Percentiles rank a stretch among this genome's conserved stretches.
phyloP scores from a whole-genome alignment of 2,888 invertebrate species.

The Latrodectus elegans region DNA sequence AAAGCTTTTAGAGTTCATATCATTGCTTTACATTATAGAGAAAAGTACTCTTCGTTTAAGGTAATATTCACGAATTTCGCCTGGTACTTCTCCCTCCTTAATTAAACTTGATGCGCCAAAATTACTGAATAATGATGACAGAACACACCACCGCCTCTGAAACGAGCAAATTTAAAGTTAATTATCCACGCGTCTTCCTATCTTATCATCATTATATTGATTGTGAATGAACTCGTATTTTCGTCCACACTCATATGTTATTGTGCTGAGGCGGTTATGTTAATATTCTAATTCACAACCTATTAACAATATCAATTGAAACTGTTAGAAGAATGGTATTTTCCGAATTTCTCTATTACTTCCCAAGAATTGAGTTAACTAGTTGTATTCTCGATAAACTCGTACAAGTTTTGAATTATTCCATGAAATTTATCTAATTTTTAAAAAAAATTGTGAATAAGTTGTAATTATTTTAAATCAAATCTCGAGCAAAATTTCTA shows the following conservation, averaged over 20 bases:
- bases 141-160: constrained; percentile 7
- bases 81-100: constrained; percentile 8
- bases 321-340: neutral
- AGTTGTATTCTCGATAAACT: too few species aligned
- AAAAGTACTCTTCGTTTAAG: too few species aligned
- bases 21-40: too few species aligned
- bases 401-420: too few species aligned
- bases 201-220: constrained; percentile 11
- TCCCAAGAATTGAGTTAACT: too few species aligned
- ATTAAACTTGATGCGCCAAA: constrained; percentile 19
- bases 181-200: constrained; percentile 36
- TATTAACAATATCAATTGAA: neutral
- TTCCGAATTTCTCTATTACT: neutral
- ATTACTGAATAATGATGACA: constrained; percentile 40
- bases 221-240: neutral
- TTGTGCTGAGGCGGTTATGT: neutral
- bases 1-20: too few species aligned
- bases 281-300: neutral
- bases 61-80: neutral
- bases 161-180: constrained; percentile 21
- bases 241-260: neutral
- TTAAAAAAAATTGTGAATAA: too few species aligned
- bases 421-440: too few species aligned
- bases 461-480: too few species aligned
- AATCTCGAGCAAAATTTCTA: too few species aligned